phyloP scores from a whole-genome alignment of 2,888 invertebrate genomes.

The Sepioteuthis lessoniana region DNA sequence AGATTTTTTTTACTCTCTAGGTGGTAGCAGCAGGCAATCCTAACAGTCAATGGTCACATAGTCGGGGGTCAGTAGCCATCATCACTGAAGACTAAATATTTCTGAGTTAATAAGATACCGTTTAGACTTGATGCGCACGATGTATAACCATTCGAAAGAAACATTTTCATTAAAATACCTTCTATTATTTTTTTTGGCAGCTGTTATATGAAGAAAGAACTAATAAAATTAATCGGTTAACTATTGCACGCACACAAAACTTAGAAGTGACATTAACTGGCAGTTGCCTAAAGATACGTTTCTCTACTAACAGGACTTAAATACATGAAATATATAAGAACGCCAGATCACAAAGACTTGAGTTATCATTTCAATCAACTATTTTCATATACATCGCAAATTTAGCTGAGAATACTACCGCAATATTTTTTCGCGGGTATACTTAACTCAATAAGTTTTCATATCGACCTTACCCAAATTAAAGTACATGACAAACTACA shows the following conservation, averaged over 20 bases:
- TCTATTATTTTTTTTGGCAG: neutral
- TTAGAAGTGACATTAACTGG: neutral
- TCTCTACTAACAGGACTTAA: neutral
- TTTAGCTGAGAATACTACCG: too few species aligned
- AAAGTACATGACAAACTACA: neutral
- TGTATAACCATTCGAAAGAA: neutral
- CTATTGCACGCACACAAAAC: neutral
- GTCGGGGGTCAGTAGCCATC: neutral
- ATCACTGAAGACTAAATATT: neutral
- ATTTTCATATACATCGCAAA: too few species aligned
- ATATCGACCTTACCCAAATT: neutral
- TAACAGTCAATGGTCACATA: conserved; percentile 6
- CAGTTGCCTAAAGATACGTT: neutral
- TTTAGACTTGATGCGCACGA: neutral
- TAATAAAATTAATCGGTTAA: neutral
- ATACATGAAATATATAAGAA: too few species aligned
- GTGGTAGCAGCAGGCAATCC: conserved; percentile 21
- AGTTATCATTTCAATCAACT: too few species aligned
- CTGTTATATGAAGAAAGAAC: neutral
- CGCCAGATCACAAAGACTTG: neutral
- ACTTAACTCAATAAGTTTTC: neutral
- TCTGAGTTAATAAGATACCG: neutral
- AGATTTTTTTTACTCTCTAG: too few species aligned
- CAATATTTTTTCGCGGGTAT: too few species aligned
- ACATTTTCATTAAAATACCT: neutral